These are phyloP conservation scores for Montipora foliosa DNA, from an alignment of 64 coral and sea anemone genomes.

Conservation along the genomic window DNA sequence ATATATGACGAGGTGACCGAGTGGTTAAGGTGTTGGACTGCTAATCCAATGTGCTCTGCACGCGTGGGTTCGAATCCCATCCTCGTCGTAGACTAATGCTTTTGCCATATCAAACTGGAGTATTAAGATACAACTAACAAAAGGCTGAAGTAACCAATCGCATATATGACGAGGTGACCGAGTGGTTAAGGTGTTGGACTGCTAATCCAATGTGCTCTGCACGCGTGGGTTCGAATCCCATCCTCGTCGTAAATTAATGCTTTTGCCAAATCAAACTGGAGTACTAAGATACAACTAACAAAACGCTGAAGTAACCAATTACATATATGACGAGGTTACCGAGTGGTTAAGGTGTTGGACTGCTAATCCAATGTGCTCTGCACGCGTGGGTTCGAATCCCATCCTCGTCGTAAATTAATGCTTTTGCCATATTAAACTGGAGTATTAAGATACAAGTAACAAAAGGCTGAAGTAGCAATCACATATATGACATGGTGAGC, in stretches of 20 bases:
- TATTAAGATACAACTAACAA: too few species aligned
- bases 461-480: too few species aligned
- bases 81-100: constrained; percentile 21
- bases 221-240: constrained; percentile 94
- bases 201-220: constrained; percentile 74
- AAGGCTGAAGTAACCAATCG: too few species aligned
- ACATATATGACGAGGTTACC: constrained; percentile 70
- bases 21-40: constrained; percentile 98
- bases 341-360: constrained; percentile 97
- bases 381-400: constrained; percentile 94
- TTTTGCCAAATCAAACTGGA: too few species aligned
- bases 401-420: constrained; percentile 51
- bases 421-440: too few species aligned
- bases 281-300: too few species aligned
- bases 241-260: constrained; percentile 47
- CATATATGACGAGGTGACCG: too few species aligned
- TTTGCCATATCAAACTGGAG: too few species aligned
- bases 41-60: constrained; percentile 93
- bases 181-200: too few species aligned
- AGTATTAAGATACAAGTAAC: too few species aligned
- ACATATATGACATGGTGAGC: constrained; percentile 64
- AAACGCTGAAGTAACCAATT: too few species aligned
- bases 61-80: constrained; percentile 95
- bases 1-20: constrained; percentile 77
- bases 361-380: constrained; percentile 95